Conservation (phyloP, 2,113 vertebrate genomes). For the Rhombomys opimus region DNA sequence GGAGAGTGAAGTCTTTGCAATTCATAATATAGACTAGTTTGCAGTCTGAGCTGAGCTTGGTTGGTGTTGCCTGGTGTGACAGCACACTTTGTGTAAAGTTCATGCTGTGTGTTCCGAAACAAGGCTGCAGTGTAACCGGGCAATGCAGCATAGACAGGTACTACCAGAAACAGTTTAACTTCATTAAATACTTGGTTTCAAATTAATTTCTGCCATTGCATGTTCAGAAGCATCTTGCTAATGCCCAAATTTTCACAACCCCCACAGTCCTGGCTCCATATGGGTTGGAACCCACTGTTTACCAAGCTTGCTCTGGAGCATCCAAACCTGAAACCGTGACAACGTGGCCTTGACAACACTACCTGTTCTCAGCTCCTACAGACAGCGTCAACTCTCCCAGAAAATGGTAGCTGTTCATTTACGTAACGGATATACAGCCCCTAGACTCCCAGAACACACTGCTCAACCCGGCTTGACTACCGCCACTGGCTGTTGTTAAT, state of each 20-base stretch:
- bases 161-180: neutral
- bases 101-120: neutral
- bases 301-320: neutral
- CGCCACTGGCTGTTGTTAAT: conserved; percentile 10
- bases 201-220: neutral
- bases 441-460: neutral
- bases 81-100: neutral
- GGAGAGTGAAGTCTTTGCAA: neutral
- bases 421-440: conserved; percentile 33
- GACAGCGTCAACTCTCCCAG: neutral
- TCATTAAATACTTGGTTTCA: neutral
- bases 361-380: neutral
- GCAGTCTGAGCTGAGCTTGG: neutral
- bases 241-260: neutral
- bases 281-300: neutral
- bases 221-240: neutral
- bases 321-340: neutral
- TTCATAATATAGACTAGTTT: neutral
- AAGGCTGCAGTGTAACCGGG: neutral
- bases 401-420: conserved; percentile 7
- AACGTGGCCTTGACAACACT: neutral
- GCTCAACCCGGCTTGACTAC: neutral
- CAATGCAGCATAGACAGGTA: neutral
- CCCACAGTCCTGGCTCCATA: neutral
- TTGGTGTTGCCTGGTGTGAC: neutral